Base-by-base conservation (phyloP, 2,113 vertebrate species). In the Thalassoma bifasciatum region DNA sequence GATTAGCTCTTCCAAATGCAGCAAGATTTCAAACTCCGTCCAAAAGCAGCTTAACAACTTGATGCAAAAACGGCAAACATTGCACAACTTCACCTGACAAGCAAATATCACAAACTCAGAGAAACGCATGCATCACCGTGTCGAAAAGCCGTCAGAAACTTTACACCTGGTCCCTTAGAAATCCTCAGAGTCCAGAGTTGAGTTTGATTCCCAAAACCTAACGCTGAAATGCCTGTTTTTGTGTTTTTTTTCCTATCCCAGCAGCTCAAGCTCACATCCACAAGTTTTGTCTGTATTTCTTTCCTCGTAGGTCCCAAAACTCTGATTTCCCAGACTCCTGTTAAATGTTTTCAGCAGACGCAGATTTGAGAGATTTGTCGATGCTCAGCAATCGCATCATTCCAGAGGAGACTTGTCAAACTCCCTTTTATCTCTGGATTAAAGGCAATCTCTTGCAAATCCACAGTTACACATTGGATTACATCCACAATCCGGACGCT, bases 161-260 rank as follows among this genome's bases (percentile, higher is more conserved):
- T 54, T 54, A 54, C 24, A 17, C 23, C 17, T 75, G 77, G 70
- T 81, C 67, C 77, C 71, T 67, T 38, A n/a, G 19, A 56, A 66
- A 38, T 62, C 50, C 10, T 26, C 2, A 2, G 17, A 10, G 44
- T 53, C 71, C 63, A 40, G 63, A 76, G 63, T 12, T 26, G 26
- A 76, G 64, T 60, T 62, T 74, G 72, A 80, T 86, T 86, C 75
- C 78, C 58, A 68, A 79, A 83, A 34, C 17, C 57, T 44, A 2
- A 40, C 59, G 38, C 75, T 52, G 61, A 59, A 40, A 23, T 64
- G 51, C 23, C 44, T 49, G 17, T 59, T 64, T n/a, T 37, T 44
- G 30, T 30, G 3, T 30, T 23, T 37, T 44, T n/a, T n/a, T n/a
- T n/a, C n/a, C n/a, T 0, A 56, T 44, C 53, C 46, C 57, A 50